Evolutionary conservation across 2,888 invertebrate genomes (phyloP).

Genomic region (Ryuthela nishihirai): DNA sequence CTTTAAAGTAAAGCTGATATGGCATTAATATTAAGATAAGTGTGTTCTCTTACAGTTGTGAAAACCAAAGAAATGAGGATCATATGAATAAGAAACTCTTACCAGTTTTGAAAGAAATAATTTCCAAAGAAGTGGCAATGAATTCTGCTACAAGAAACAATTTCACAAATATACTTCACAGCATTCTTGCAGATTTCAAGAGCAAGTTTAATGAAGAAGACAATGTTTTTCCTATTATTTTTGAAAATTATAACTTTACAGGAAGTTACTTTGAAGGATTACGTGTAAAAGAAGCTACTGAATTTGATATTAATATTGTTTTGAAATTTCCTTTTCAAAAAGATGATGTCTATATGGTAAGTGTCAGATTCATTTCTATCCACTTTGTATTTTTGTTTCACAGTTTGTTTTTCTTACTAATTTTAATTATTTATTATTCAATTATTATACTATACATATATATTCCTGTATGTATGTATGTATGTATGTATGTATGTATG

Average conservation of each 20-base stretch:
- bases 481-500: not conserved
- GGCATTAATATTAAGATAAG: no score
- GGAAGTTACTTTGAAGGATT: slow-evolving; percentile 41
- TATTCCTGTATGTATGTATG: not conserved
- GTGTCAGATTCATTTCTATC: not conserved
- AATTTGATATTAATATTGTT: slow-evolving; percentile 41
- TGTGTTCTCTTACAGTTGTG: no score
- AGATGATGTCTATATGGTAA: slow-evolving; percentile 7
- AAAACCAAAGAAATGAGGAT: no score
- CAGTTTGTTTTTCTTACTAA: not conserved
- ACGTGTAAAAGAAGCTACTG: slow-evolving; percentile 33
- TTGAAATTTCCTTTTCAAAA: slow-evolving; percentile 14
- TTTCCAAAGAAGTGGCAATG: no score
- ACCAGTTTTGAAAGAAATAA: no score
- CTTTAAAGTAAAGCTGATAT: no score
- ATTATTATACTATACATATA: not conserved
- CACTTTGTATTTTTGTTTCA: not conserved
- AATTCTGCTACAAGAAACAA: no score
- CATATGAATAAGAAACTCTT: no score
- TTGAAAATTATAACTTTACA: slow-evolving; percentile 27
- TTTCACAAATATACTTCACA: no score
- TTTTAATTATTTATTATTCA: not conserved
- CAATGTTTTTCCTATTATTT: slow-evolving; percentile 24
- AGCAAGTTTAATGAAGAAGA: slow-evolving; percentile 1
- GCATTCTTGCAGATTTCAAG: no score